A percentile compares a stretch with the other conserved stretches of the same genome.
phyloP scores from a whole-genome alignment of 2,888 invertebrate species.

The Proisotoma minuta region DNA sequence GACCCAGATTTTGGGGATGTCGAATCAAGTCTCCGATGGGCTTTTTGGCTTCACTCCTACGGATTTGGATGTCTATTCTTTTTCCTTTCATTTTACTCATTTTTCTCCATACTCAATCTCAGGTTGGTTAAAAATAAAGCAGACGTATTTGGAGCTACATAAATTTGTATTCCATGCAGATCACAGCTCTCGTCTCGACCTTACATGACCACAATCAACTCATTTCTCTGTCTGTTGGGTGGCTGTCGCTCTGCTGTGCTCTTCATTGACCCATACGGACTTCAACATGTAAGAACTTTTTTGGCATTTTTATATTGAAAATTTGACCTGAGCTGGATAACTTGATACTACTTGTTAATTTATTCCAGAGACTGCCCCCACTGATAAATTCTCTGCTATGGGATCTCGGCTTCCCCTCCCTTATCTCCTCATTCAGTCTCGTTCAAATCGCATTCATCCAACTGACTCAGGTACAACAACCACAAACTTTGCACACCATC shows the following conservation, averaged over 20 bases:
- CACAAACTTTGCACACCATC: neutral
- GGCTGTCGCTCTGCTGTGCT: constrained; percentile 55
- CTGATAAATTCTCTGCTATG: constrained; percentile 56
- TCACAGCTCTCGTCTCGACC: constrained; percentile 56
- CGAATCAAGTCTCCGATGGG: constrained; percentile 51
- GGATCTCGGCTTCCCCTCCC: constrained; percentile 58
- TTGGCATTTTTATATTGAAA: too few species aligned
- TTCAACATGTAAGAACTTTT: constrained; percentile 52
- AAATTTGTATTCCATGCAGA: constrained; percentile 49
- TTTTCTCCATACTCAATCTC: constrained; percentile 57
- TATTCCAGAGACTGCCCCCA: constrained; percentile 54
- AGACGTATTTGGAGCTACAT: neutral
- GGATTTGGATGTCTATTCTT: constrained; percentile 58
- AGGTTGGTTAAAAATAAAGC: constrained; percentile 50
- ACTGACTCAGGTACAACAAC: constrained; percentile 54
- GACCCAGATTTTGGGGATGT: constrained; percentile 7
- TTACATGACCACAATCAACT: constrained; percentile 58
- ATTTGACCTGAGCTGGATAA: neutral
- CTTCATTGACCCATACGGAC: constrained; percentile 59
- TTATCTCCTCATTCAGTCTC: constrained; percentile 58
- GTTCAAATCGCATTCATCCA: constrained; percentile 58
- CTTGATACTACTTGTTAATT: too few species aligned
- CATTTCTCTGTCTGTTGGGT: constrained; percentile 57
- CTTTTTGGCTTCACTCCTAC: constrained; percentile 57
- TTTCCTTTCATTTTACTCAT: constrained; percentile 57